phyloP scores from a whole-genome alignment of 2,888 invertebrate species.

The Coleophora flavipennella region DNA sequence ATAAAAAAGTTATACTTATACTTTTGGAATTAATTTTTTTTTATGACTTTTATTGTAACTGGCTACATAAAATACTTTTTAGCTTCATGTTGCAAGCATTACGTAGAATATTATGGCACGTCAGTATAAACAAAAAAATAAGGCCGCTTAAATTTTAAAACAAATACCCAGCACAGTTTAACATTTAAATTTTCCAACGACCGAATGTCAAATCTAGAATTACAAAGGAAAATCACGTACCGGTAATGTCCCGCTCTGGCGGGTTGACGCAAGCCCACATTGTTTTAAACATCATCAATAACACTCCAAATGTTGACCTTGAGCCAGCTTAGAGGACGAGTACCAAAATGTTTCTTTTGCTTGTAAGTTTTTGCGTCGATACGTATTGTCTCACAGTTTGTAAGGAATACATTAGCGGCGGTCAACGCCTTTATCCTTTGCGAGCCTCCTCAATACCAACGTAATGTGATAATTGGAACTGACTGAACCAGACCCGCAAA shows the following conservation, averaged over 20 bases:
- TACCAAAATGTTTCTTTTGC: conserved; percentile 35
- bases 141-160: background rate
- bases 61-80: no score
- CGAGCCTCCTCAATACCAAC: conserved; percentile 11
- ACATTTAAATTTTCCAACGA: conserved; percentile 10
- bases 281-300: conserved; percentile 36
- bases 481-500: no score
- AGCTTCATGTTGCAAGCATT: no score
- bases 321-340: conserved; percentile 38
- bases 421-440: conserved; percentile 36
- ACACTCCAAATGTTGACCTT: conserved; percentile 38
- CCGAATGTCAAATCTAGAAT: conserved; percentile 36
- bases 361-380: conserved; percentile 48
- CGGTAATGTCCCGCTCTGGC: conserved; percentile 13
- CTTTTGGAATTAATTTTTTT: no score
- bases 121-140: background rate
- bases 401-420: conserved; percentile 59
- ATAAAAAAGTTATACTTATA: no score
- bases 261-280: conserved; percentile 33
- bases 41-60: no score
- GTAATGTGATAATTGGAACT: conserved; percentile 9
- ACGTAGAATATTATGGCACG: no score
- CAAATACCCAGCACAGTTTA: background rate
- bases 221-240: conserved; percentile 30
- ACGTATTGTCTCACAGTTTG: conserved; percentile 56